Conservation (phyloP, 2,113 vertebrate species). For the Sceloporus tristichus region DNA sequence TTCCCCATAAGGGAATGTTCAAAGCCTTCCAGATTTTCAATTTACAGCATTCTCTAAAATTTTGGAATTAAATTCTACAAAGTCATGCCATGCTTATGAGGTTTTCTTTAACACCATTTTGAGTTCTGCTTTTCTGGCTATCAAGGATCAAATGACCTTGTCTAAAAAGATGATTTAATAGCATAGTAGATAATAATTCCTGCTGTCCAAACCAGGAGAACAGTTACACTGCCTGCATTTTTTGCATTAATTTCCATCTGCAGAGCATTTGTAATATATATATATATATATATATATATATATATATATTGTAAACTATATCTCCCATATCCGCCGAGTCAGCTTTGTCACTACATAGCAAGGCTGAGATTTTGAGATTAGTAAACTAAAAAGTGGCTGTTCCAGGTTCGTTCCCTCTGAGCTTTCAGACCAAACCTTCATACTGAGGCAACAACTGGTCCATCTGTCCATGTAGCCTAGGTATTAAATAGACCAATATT, state of each 20-base stretch:
- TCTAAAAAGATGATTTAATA: background rate
- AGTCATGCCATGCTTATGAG: background rate
- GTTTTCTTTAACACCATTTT: background rate
- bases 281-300: no score
- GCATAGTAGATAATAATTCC: background rate
- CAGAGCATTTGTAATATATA: background rate
- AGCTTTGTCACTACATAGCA: no score
- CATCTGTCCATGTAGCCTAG: no score
- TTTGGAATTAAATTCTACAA: no score
- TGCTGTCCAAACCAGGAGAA: background rate
- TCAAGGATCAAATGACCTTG: background rate
- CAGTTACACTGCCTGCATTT: background rate
- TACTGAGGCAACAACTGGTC: background rate
- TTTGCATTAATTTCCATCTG: background rate
- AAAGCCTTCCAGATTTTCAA: background rate
- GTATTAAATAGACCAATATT: no score
- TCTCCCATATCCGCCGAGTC: background rate
- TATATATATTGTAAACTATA: background rate
- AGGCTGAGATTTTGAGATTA: no score
- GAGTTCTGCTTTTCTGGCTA: background rate
- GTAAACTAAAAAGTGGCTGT: no score
- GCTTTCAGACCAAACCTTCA: background rate
- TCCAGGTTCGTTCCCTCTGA: no score
- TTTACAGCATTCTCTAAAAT: background rate
- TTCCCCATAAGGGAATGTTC: no score